These are phyloP conservation scores for Cynopterus brachyotis DNA, from an alignment of 2,113 vertebrate species.

Conservation along the genomic window DNA sequence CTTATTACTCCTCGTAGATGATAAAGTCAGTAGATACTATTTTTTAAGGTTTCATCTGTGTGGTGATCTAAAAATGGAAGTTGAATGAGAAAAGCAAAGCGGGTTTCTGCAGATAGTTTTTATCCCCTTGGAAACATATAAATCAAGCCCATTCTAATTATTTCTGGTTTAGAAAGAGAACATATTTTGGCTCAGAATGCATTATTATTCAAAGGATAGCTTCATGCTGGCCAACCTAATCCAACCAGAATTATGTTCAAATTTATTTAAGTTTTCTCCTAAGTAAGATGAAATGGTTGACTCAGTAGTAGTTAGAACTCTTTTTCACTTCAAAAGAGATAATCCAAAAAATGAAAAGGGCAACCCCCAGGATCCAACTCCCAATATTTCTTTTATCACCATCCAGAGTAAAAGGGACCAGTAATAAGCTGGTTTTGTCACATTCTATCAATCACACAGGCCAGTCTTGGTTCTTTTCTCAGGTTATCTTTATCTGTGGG, in stretches of 20 bases:
- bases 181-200: conserved; percentile 14
- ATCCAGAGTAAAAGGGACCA: background rate
- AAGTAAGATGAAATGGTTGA: conserved; percentile 1
- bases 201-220: conserved; percentile 39
- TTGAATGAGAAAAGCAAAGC: conserved; percentile 27
- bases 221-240: background rate
- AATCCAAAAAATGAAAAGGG: conserved; percentile 22
- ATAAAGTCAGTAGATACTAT: background rate
- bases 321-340: conserved; percentile 42
- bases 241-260: conserved; percentile 18
- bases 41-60: conserved; percentile 13
- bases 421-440: background rate
- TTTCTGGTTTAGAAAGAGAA: conserved; percentile 36
- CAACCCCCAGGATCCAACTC: background rate
- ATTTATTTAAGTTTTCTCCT: background rate
- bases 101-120: conserved; percentile 7
- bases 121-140: conserved; percentile 39
- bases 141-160: conserved; percentile 19
- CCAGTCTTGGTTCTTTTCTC: background rate
- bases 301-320: background rate
- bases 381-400: background rate
- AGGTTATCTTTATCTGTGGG: background rate
- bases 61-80: conserved; percentile 9
- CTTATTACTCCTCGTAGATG: background rate
- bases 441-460: background rate